phyloP scores from a whole-genome alignment of 2,888 invertebrate genomes.

The Aspidiotus rigidus region DNA sequence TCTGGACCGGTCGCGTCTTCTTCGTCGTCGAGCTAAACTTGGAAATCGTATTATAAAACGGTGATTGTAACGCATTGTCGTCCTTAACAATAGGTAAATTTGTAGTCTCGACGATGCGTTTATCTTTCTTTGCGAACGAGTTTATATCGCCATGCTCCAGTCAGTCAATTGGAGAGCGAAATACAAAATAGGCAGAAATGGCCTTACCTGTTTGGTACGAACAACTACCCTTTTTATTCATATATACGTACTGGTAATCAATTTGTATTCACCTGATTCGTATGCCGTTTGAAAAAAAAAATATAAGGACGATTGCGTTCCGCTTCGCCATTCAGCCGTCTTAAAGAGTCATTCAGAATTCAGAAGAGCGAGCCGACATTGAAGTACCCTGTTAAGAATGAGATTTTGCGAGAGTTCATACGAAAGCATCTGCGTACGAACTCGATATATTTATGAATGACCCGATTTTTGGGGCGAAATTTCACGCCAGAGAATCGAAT shows the following conservation, averaged over 20 bases:
- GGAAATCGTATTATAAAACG: conserved; percentile 30
- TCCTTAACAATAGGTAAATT: conserved; percentile 30
- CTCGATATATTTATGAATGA: neutral
- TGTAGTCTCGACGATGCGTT: conserved; percentile 28
- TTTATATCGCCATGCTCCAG: neutral
- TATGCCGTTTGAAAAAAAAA: conserved; percentile 2
- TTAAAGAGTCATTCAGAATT: conserved; percentile 15
- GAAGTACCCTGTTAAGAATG: neutral
- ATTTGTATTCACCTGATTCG: conserved; percentile 31
- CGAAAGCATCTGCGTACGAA: too few species aligned
- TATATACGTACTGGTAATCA: conserved; percentile 2
- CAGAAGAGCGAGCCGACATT: neutral
- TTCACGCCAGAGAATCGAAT: too few species aligned
- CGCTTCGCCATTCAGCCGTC: conserved; percentile 9
- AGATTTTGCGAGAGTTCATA: too few species aligned
- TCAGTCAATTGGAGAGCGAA: too few species aligned
- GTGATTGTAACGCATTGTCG: conserved; percentile 28
- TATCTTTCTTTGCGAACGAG: conserved; percentile 14
- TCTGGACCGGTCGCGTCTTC: neutral
- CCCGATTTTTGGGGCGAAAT: neutral
- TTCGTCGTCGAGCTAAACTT: conserved; percentile 16
- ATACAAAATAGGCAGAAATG: conserved; percentile 12
- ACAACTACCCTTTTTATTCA: neutral
- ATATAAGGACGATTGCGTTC: neutral
- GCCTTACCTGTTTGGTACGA: neutral